Percentiles rank a stretch among this genome's conserved stretches.
Evolutionary conservation across 2,888 invertebrate genomes (phyloP).

Genomic region (Hofmannophila pseudospretella): DNA sequence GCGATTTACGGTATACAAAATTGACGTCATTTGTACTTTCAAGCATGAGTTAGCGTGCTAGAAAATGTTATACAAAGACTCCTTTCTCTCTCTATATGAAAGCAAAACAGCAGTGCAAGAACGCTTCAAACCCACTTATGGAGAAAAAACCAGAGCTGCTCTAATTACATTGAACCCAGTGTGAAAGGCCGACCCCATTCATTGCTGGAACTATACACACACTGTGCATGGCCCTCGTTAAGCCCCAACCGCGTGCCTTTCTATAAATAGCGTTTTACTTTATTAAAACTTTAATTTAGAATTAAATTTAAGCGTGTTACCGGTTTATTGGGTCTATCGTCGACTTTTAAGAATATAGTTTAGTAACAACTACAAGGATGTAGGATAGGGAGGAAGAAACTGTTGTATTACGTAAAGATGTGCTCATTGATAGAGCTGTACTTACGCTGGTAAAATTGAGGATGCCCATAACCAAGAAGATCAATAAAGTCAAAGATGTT

Average conservation of each 20-base stretch:
- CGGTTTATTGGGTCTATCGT: too few species aligned
- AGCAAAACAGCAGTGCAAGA: conserved; percentile 37
- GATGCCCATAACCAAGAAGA: too few species aligned
- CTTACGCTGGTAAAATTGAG: too few species aligned
- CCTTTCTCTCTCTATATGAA: conserved; percentile 15
- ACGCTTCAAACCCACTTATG: conserved; percentile 57
- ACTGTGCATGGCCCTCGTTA: conserved; percentile 24
- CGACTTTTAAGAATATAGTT: too few species aligned
- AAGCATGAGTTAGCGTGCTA: not conserved
- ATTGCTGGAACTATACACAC: conserved; percentile 42
- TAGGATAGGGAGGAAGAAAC: too few species aligned
- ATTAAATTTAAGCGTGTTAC: too few species aligned
- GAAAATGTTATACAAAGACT: not conserved
- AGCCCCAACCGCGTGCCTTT: conserved; percentile 3
- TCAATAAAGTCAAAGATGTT: too few species aligned
- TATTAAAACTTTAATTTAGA: conserved; percentile 2
- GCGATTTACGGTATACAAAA: too few species aligned
- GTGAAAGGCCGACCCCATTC: conserved; percentile 57
- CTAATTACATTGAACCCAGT: conserved; percentile 67
- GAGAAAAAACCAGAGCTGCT: conserved; percentile 52
- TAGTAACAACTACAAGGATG: too few species aligned
- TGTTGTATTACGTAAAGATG: too few species aligned
- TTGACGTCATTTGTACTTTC: conserved; percentile 1
- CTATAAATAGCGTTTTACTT: conserved; percentile 9
- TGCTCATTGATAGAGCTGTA: too few species aligned